Conservation (phyloP, 2,113 vertebrate genomes). For the Chinchilla lanigera region DNA sequence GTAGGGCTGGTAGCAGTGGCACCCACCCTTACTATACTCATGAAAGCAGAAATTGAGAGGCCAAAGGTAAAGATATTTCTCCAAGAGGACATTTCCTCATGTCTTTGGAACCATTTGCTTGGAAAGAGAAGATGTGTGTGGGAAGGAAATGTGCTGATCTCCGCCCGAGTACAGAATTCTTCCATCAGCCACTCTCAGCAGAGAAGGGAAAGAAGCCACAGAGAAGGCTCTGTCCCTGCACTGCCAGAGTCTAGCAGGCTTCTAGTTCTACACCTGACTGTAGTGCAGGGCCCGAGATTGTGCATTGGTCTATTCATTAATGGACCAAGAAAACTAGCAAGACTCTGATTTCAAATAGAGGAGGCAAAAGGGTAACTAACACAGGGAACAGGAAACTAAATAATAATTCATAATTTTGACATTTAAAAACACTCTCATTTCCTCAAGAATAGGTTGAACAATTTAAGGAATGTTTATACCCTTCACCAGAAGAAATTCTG, state of each 20-base stretch:
- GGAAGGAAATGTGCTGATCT: background rate
- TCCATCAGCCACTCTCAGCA: background rate
- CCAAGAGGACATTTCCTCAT: background rate
- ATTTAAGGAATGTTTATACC: background rate
- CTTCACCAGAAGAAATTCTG: background rate
- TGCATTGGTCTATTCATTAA: background rate
- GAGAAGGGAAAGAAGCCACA: background rate
- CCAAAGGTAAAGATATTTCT: background rate
- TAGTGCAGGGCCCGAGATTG: rapidly evolving
- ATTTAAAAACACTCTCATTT: background rate
- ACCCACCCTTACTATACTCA: background rate
- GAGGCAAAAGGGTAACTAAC: background rate
- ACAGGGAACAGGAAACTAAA: background rate
- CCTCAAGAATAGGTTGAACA: background rate
- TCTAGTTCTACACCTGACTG: rapidly evolving
- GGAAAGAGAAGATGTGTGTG: background rate
- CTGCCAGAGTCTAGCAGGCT: background rate
- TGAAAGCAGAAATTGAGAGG: background rate
- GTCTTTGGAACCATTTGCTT: background rate
- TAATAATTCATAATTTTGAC: background rate
- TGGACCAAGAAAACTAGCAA: background rate
- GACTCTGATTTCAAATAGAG: background rate
- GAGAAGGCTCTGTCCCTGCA: background rate
- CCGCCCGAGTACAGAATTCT: background rate
- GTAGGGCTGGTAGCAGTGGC: background rate